Conservation (phyloP, 1,140 invertebrate species). For the Aphelinus atriplicis region DNA sequence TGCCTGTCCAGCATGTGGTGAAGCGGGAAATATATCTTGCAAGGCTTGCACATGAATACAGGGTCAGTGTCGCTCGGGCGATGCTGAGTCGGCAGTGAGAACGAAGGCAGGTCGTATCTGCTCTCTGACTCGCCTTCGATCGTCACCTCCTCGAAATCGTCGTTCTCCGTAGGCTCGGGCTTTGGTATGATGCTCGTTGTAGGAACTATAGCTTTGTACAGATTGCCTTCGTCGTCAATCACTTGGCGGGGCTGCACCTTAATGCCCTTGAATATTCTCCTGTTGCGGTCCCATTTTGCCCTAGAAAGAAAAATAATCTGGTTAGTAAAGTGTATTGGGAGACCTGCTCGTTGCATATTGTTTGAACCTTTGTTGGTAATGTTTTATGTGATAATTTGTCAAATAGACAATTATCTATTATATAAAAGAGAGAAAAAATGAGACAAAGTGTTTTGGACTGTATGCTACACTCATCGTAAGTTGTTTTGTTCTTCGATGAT, state of each 20-base stretch:
- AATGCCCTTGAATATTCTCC: neutral
- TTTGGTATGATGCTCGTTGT: neutral
- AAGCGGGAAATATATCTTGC: conserved; percentile 67
- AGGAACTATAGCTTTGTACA: neutral
- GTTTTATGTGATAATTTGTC: too few species aligned
- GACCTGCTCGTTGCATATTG: too few species aligned
- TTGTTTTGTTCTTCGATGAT: too few species aligned
- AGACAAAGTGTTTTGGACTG: too few species aligned
- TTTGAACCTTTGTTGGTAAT: too few species aligned
- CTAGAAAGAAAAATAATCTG: conserved; percentile 8
- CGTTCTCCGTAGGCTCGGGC: neutral
- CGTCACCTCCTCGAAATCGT: conserved; percentile 27
- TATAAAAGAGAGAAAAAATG: too few species aligned
- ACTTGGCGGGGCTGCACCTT: too few species aligned
- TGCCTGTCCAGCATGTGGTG: conserved; percentile 63
- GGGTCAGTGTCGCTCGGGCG: too few species aligned
- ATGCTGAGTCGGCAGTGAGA: neutral
- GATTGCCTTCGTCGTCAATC: neutral
- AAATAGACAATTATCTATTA: too few species aligned
- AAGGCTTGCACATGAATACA: conserved; percentile 58
- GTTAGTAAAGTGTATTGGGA: conserved; percentile 6
- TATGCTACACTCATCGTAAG: too few species aligned
- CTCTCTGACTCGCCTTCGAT: conserved; percentile 9
- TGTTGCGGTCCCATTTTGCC: neutral
- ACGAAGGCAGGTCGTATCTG: neutral